Evolutionary conservation across 2,113 vertebrate genomes (phyloP), one percentile per base, ranked within the genome.

Genomic region (Proterorhinus semilunaris): DNA sequence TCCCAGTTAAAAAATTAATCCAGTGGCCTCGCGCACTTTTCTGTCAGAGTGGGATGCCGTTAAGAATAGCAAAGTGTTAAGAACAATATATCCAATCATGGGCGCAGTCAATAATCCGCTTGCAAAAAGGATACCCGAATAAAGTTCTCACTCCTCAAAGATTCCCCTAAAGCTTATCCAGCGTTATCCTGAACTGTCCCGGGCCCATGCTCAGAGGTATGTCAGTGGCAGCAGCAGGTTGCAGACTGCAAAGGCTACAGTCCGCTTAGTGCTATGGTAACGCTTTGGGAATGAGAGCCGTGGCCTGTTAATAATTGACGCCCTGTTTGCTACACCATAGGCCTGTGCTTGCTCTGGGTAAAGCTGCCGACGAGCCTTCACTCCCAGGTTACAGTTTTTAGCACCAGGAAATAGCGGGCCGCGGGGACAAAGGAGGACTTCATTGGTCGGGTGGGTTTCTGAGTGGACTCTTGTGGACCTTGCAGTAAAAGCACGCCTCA

Each of bases 271-370:
- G 75, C 89, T 75, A 89, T 89, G 88, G 86, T 88, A 85, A 90
- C 84, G 21, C 62, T 10, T 16, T 49, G 70, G 82, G 88, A 90
- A 90, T 89, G 83, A 89, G 89, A 88, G 83, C 84, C 27, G 72
- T 69, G 76, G 74, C 47, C 71, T 72, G 85, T 91, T 87, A 92
- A 93, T 93, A 88, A 92, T 91, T 92, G 79, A 92, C 64, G 48
- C 72, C 79, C 55, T 82, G 85, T 87, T 89, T 86, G 84, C 84
- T 70, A 51, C 80, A 70, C 76, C 74, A 62, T 27, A 69, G 72
- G 63, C 81, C 71, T 78, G 53, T 27, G 75, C 72, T 62, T 65
- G 69, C 72, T 54, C 46, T 13, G 74, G 81, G 79, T 73, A 74
- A 85, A 79, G 72, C 81, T 84, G 81, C 76, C 72, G 47, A 72